Percentiles rank a stretch among this genome's conserved stretches.
Conservation (phyloP, 2,797 vertebrate species). For the Coendou prehensilis region DNA sequence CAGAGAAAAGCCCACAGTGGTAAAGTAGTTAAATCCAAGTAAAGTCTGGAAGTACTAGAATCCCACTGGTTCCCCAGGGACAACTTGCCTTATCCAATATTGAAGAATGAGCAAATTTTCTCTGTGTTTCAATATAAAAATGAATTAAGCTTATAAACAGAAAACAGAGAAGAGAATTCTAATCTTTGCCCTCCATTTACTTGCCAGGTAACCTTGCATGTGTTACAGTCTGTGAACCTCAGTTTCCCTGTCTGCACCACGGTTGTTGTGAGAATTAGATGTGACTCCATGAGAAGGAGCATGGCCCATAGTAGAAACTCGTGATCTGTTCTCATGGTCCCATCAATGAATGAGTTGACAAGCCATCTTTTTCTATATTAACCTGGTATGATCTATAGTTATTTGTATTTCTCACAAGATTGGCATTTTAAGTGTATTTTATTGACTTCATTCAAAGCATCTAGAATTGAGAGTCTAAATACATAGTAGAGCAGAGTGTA, state of each 20-base stretch:
- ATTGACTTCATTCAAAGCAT: slow-evolving; percentile 1
- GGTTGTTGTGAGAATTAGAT: neutral
- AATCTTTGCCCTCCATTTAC: neutral
- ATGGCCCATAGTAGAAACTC: neutral
- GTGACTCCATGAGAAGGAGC: neutral
- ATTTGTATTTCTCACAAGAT: slow-evolving; percentile 27
- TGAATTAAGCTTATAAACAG: neutral
- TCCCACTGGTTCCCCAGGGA: neutral
- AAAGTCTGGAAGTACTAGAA: neutral
- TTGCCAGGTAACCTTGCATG: neutral
- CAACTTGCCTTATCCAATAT: neutral
- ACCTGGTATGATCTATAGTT: neutral
- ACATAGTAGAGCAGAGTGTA: neutral
- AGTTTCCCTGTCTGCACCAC: neutral
- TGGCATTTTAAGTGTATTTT: neutral
- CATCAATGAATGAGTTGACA: neutral
- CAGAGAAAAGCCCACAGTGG: neutral
- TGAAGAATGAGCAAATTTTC: neutral
- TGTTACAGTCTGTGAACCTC: neutral
- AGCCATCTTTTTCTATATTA: neutral
- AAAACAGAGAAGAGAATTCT: neutral
- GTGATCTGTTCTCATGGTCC: neutral
- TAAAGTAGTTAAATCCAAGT: neutral
- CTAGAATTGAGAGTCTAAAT: neutral
- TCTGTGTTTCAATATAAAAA: slow-evolving; percentile 25